Base-by-base conservation (phyloP, 1,140 invertebrate genomes). In the Brevipalpus yothersi region DNA sequence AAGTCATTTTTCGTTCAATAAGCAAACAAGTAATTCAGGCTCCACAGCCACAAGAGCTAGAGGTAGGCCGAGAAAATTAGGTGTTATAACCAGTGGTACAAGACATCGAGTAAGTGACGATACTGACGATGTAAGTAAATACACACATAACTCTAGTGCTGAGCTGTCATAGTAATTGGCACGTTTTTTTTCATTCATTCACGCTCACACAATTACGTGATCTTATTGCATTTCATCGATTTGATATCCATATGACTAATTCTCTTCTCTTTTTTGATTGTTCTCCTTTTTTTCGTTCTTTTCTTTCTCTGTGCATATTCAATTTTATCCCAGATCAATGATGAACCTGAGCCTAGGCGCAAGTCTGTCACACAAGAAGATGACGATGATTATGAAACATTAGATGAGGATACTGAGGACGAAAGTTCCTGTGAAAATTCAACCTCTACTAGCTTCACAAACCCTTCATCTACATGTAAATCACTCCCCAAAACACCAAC, bases 51-150 rank as follows among this genome's bases (percentile, higher is more conserved):
- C 41, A 10, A 10, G 60, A 31, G 15, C 13, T 43, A 42, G 60
- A 7, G 60, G 60, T 13, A 49, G 60, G 31, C 60, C 60, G 11
- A 41, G 60, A 58, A 61, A 61, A 40, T 12, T n/a, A 23, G 45
- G 19, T n/a, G 9, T 54, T 49, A 43, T 31, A 31, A 31, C 31
- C 2, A 31, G 31, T 31, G 31, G 31, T 31, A 31, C 31, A 31
- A 31, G 31, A 5, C 31, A 31, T 31, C 31, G 31, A 3, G 31
- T 31, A 31, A 31, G 31, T 31, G 31, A 31, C 31, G 31, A 31
- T 31, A 31, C 31, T 31, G 31, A 31, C 31, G 31, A 31, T 31
- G 31, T 31, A 31, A 31, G 31, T 31, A 31, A 5, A 31, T 31
- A 31, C 31, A 31, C 5, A 31, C 31, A 31, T 31, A 31, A 31